Percentiles rank a stretch among this genome's conserved stretches.
These are phyloP conservation scores for Paradoxurus hermaphroditus DNA, from an alignment of 2,113 vertebrate genomes.

Conservation along the genomic window DNA sequence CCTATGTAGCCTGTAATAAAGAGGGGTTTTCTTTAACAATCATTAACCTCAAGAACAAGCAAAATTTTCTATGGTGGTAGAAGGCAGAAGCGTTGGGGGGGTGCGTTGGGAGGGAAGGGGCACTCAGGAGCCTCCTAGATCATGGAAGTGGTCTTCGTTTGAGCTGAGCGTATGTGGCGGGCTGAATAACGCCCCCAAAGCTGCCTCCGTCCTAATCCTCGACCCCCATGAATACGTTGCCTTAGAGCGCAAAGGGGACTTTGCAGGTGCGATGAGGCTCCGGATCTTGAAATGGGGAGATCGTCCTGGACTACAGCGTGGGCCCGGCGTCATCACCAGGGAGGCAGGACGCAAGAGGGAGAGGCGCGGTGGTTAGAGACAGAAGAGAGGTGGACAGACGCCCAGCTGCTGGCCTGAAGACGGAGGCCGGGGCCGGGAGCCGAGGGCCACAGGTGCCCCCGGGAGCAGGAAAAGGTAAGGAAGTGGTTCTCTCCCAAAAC, in stretches of 20 bases:
- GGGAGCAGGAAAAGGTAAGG: background rate
- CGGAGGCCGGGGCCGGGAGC: accelerated
- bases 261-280: background rate
- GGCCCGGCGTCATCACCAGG: background rate
- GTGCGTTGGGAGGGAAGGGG: accelerated
- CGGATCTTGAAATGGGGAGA: background rate
- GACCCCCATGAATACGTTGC: accelerated
- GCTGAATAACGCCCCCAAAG: background rate
- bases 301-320: too few species aligned
- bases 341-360: background rate
- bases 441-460: background rate
- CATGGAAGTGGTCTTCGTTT: background rate
- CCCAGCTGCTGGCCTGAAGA: accelerated
- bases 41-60: background rate
- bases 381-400: background rate
- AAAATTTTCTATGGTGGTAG: too few species aligned
- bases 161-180: accelerated
- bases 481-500: background rate
- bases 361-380: background rate
- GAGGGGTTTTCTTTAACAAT: background rate
- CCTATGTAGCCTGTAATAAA: background rate
- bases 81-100: background rate
- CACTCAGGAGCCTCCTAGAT: background rate
- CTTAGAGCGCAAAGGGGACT: background rate
- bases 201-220: accelerated